These are phyloP conservation scores for Daktulosphaira vitifoliae DNA, from an alignment of 1,140 invertebrate genomes.

Conservation along the genomic window DNA sequence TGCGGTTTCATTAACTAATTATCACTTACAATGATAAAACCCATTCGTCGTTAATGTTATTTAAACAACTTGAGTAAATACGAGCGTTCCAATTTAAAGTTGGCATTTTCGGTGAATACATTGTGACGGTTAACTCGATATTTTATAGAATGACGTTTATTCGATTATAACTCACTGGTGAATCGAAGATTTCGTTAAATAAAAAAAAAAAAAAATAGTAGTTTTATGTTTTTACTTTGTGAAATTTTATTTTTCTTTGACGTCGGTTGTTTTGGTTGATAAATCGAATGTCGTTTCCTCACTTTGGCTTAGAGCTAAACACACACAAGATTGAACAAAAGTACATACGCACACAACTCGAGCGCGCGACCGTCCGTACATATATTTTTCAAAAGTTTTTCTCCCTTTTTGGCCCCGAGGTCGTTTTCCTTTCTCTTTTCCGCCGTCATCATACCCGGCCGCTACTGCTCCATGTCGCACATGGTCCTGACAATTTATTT, in stretches of 20 bases:
- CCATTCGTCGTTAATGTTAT: no score
- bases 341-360: slow-evolving; percentile 3
- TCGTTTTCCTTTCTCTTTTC: slow-evolving; percentile 2
- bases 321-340: slow-evolving; percentile 28
- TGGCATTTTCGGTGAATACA: no score
- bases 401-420: not conserved
- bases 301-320: not conserved
- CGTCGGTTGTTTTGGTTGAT: slow-evolving; percentile 26
- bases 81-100: no score
- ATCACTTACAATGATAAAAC: no score
- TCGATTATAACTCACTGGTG: no score
- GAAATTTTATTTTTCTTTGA: slow-evolving; percentile 32
- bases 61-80: no score
- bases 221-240: no score
- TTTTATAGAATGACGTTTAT: no score
- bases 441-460: not conserved
- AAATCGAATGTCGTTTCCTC: slow-evolving; percentile 16
- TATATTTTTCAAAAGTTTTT: slow-evolving; percentile 21
- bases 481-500: slow-evolving; percentile 11
- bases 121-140: no score
- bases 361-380: not conserved
- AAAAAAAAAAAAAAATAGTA: no score
- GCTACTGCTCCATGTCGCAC: not conserved
- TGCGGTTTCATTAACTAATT: no score
- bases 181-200: no score